phyloP scores from a whole-genome alignment of 2,888 invertebrate genomes.

The Drosophila flavopinicola region DNA sequence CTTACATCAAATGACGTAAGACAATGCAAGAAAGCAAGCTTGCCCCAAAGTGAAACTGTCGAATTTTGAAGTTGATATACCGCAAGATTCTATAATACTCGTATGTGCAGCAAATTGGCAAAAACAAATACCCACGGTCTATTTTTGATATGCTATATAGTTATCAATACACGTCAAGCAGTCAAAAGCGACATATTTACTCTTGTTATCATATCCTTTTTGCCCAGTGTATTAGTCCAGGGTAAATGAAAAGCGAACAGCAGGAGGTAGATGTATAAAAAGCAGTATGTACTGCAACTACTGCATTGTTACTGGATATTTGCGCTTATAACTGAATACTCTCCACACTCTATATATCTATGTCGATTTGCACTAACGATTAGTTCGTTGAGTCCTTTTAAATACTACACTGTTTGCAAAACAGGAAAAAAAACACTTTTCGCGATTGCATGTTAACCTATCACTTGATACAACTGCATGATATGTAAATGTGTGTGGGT shows the following conservation, averaged over 20 bases:
- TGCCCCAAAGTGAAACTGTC: slow-evolving; percentile 18
- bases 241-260: background rate
- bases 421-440: background rate
- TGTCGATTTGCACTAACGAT: background rate
- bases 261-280: background rate
- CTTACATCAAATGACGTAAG: slow-evolving; percentile 56
- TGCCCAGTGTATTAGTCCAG: too few relatives aligned
- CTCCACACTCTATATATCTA: background rate
- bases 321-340: slow-evolving; percentile 4
- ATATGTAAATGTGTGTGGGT: background rate
- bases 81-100: slow-evolving; percentile 10
- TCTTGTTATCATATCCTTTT: too few relatives aligned
- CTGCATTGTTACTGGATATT: slow-evolving; percentile 5
- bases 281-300: background rate
- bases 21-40: slow-evolving; percentile 38
- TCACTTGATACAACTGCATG: background rate
- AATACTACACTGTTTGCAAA: slow-evolving; percentile 7
- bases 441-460: slow-evolving; percentile 7
- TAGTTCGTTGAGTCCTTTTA: slow-evolving; percentile 2
- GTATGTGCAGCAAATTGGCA: background rate
- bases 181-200: too few relatives aligned
- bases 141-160: too few relatives aligned
- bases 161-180: too few relatives aligned
- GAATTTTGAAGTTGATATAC: slow-evolving; percentile 16
- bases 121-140: too few relatives aligned